phyloP scores from a whole-genome alignment of 2,797 vertebrate species.

The Darevskia nairensis region DNA sequence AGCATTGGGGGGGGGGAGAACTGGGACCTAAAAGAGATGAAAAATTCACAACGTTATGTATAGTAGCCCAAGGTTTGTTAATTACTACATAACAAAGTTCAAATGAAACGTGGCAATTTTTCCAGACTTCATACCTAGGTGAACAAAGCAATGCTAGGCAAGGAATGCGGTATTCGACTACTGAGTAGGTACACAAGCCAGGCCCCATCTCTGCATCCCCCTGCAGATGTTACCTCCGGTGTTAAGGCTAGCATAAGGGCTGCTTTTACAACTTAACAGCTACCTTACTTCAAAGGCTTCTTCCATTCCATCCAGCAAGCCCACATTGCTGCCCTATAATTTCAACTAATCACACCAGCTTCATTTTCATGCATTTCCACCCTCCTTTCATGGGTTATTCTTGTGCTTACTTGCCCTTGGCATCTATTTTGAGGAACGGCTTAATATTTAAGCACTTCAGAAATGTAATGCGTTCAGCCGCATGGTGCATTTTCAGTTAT shows the following conservation, averaged over 20 bases:
- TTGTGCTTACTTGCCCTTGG: slow-evolving; percentile 17
- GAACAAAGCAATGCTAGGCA: slow-evolving; percentile 15
- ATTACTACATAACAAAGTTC: neutral
- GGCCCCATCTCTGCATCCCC: neutral
- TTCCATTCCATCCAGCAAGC: slow-evolving; percentile 27
- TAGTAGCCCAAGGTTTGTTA: neutral
- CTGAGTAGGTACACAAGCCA: neutral
- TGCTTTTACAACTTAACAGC: slow-evolving; percentile 41
- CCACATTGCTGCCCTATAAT: slow-evolving; percentile 29
- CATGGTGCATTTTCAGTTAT: neutral
- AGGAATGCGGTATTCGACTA: neutral
- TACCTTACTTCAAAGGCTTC: slow-evolving; percentile 41
- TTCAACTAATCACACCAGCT: slow-evolving; percentile 32
- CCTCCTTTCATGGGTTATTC: slow-evolving; percentile 13
- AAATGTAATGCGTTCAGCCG: neutral
- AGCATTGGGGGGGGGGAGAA: too few species aligned
- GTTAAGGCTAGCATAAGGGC: slow-evolving; percentile 34
- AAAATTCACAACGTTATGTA: neutral
- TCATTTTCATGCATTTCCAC: slow-evolving; percentile 30
- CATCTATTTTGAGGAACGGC: slow-evolving; percentile 30
- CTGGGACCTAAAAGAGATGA: neutral
- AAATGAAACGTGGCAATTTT: neutral
- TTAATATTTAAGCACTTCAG: slow-evolving; percentile 12
- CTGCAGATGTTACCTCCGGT: slow-evolving; percentile 14
- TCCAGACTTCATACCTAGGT: neutral